Conservation (phyloP, 2,113 vertebrate genomes). For the Phaethon lepturus region DNA sequence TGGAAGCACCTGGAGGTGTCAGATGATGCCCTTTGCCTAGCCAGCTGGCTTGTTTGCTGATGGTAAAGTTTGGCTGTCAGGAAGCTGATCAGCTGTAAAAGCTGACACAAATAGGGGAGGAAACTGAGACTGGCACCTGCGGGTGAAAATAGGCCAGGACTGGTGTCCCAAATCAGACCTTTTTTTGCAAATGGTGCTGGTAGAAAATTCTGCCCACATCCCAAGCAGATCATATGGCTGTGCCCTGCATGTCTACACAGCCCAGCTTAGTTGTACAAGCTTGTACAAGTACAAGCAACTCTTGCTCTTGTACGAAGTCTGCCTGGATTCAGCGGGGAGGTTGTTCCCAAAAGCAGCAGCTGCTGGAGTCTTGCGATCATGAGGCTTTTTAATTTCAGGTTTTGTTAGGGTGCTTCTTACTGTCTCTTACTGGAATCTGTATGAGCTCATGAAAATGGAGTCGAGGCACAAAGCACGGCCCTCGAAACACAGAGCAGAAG, state of each 20-base stretch:
- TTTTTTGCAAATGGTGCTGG: not conserved
- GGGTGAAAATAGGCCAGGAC: not conserved
- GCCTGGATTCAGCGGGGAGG: not conserved
- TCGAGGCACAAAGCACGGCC: not conserved
- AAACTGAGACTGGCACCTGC: not conserved
- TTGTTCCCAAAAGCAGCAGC: not conserved
- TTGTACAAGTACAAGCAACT: not conserved
- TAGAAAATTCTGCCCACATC: not conserved
- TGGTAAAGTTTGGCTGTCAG: not conserved
- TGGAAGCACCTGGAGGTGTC: not conserved
- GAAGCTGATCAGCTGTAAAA: not conserved
- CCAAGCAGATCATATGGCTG: not conserved
- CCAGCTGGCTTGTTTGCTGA: not conserved
- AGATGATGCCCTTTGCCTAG: not conserved
- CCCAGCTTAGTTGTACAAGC: not conserved
- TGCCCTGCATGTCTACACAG: not conserved
- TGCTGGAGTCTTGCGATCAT: not conserved
- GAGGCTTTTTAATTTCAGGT: not conserved
- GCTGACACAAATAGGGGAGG: not conserved
- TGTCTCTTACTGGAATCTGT: not conserved
- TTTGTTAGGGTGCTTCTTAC: not conserved
- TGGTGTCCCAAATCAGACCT: not conserved
- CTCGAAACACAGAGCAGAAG: not conserved
- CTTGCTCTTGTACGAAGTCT: not conserved
- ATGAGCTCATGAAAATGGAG: not conserved